Evolutionary conservation across 2,113 vertebrate species (phyloP).

Genomic region (Meriones unguiculatus): DNA sequence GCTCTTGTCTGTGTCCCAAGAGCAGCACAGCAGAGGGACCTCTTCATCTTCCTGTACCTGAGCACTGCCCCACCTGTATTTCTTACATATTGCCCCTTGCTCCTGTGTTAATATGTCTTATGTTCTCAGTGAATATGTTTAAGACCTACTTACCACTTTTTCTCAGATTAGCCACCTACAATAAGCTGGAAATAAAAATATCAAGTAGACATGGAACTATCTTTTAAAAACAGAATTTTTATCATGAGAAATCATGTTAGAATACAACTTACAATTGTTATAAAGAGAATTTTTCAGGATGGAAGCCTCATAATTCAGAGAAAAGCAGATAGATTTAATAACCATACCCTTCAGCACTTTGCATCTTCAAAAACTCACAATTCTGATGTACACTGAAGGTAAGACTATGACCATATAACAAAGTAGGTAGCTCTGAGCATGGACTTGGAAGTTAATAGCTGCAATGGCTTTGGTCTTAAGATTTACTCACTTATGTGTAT

Average conservation of each 20-base stretch:
- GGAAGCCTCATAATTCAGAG: not conserved
- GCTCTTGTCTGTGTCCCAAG: not conserved
- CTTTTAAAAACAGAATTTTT: not conserved
- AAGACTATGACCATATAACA: conserved; percentile 11
- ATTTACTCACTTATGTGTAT: not conserved
- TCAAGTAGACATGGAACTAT: not conserved
- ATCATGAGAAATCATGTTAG: not conserved
- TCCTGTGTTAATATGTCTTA: not conserved
- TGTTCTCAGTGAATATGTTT: not conserved
- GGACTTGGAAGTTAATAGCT: not conserved
- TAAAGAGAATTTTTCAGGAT: conserved; percentile 4
- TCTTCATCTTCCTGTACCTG: not conserved
- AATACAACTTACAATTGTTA: conserved; percentile 1
- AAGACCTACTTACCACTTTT: conserved; percentile 11
- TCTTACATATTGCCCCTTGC: not conserved
- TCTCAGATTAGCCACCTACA: not conserved
- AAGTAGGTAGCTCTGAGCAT: conserved; percentile 33
- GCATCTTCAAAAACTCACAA: conserved; percentile 43
- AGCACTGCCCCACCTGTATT: not conserved
- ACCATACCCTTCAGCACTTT: not conserved
- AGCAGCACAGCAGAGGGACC: not conserved
- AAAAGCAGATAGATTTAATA: conserved; percentile 40
- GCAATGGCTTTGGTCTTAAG: not conserved
- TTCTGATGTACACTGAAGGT: not conserved
- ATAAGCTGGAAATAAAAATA: not conserved